phyloP scores from a whole-genome alignment of 2,797 vertebrate species.

The Scolopax bukidnonensis region DNA sequence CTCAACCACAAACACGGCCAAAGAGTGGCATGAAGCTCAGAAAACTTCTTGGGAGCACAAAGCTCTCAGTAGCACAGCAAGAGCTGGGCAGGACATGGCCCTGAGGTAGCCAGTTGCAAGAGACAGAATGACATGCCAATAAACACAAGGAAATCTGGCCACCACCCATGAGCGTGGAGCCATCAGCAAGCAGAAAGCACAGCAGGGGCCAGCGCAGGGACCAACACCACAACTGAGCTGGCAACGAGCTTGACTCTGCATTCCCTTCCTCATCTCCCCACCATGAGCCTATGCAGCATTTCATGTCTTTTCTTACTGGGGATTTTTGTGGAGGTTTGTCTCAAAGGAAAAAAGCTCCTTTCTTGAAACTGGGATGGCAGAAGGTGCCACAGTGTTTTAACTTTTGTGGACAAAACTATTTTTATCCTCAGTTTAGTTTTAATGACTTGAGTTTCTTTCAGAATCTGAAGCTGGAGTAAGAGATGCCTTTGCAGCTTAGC shows the following conservation, averaged over 20 bases:
- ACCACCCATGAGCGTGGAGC: neutral
- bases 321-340: neutral
- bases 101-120: neutral
- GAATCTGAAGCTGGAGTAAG: neutral
- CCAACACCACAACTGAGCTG: neutral
- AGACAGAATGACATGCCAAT: neutral
- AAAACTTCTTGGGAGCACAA: neutral
- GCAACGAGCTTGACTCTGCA: neutral
- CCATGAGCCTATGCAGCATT: accelerated
- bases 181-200: neutral
- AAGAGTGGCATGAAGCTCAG: accelerated
- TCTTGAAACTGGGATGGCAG: neutral
- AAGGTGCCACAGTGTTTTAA: neutral
- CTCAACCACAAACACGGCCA: accelerated
- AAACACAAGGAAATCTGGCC: neutral
- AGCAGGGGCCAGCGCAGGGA: neutral
- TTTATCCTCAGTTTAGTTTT: neutral
- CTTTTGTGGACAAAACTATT: neutral
- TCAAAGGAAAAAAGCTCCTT: neutral
- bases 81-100: neutral
- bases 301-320: neutral
- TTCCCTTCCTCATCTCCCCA: neutral
- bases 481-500: neutral
- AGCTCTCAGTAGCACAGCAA: neutral
- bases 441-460: neutral